Conservation (phyloP, 2,888 invertebrate genomes). For the Mactromeris polynyma region DNA sequence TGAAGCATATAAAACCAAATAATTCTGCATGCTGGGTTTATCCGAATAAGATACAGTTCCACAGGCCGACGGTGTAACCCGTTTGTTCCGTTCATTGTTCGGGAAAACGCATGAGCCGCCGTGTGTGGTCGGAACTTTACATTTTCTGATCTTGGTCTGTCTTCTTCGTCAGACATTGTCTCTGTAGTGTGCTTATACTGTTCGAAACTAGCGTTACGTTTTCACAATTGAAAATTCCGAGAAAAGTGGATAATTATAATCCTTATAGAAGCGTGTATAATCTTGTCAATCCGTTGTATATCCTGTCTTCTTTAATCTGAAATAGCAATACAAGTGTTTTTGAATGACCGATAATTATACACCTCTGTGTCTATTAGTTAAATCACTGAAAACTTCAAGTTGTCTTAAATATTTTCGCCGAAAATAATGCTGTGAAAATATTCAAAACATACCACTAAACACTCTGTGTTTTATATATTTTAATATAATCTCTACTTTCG, state of each 20-base stretch:
- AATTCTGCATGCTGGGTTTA: slow-evolving; percentile 75
- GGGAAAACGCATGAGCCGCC: slow-evolving; percentile 36
- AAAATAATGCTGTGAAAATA: too few species aligned
- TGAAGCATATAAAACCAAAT: slow-evolving; percentile 73
- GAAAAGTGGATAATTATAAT: not conserved
- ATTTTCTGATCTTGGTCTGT: slow-evolving; percentile 17
- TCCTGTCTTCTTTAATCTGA: not conserved
- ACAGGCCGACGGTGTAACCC: slow-evolving; percentile 75
- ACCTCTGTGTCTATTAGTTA: too few species aligned
- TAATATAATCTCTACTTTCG: too few species aligned
- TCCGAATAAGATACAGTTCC: slow-evolving; percentile 78
- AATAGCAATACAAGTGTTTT: too few species aligned
- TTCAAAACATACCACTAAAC: too few species aligned
- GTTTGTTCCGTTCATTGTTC: slow-evolving; percentile 50
- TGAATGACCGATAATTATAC: too few species aligned
- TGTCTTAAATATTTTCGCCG: too few species aligned
- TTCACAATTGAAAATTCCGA: not conserved
- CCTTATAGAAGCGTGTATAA: not conserved
- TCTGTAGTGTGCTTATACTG: not conserved
- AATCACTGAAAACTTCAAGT: too few species aligned
- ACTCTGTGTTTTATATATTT: too few species aligned
- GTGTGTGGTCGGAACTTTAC: slow-evolving; percentile 63
- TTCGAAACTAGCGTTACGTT: not conserved
- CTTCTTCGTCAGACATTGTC: slow-evolving; percentile 33
- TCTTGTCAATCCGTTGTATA: not conserved